Evolutionary conservation across 2,797 vertebrate genomes (phyloP).

Genomic region (Anguilla marmorata): DNA sequence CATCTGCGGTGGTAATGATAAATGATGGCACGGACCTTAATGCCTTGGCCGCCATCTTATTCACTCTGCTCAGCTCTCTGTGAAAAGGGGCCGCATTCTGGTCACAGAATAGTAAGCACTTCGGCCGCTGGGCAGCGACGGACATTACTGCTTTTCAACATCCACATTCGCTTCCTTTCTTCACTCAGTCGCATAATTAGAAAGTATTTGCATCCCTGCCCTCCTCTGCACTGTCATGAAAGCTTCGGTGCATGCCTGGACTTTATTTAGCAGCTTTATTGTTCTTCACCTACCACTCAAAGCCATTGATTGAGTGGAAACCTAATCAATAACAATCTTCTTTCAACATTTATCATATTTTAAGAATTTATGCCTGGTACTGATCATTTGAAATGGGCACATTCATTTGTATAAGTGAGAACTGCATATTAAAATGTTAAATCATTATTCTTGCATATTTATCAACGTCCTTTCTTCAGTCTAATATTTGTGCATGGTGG

Average conservation of each 20-base stretch:
- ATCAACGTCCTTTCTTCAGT: background rate
- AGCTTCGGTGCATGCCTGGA: background rate
- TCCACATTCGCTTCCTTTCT: background rate
- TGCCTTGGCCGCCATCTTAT: constrained; percentile 14
- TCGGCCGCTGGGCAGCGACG: background rate
- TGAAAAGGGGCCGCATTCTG: constrained; percentile 18
- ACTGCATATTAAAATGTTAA: background rate
- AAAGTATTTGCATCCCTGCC: background rate
- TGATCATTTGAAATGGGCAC: background rate
- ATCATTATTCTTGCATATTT: background rate
- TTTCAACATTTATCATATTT: constrained; percentile 33
- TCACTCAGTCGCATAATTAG: constrained; percentile 27
- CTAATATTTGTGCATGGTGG: background rate
- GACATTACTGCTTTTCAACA: background rate
- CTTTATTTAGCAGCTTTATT: constrained; percentile 35
- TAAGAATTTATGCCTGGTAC: constrained; percentile 44
- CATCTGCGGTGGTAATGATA: constrained; percentile 24
- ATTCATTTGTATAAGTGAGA: constrained; percentile 2
- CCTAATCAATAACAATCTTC: constrained; percentile 40
- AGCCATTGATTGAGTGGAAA: constrained; percentile 46
- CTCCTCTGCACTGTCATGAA: constrained; percentile 14
- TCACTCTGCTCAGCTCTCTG: constrained; percentile 22
- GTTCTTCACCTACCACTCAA: constrained; percentile 20
- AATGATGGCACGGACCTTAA: constrained; percentile 21
- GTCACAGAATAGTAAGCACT: background rate